A percentile compares a stretch with the other conserved stretches of the same genome.
phyloP scores from a whole-genome alignment of 1,140 invertebrate genomes.

The Vollenhovia emeryi region DNA sequence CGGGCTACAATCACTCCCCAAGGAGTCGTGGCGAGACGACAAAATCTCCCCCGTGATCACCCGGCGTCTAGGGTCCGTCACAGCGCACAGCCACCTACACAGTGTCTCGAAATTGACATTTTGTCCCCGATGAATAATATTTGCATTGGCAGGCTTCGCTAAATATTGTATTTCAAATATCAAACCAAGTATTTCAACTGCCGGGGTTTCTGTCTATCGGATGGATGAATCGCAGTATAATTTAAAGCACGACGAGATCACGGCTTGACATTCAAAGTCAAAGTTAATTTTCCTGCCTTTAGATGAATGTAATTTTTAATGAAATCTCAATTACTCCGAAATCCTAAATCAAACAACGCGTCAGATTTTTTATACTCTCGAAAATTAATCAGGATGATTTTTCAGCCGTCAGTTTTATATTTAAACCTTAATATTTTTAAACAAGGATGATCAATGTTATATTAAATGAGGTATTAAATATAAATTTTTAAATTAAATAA shows the following conservation, averaged over 20 bases:
- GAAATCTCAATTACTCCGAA: neutral
- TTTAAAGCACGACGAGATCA: neutral
- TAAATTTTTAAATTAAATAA: neutral
- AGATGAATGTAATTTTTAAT: neutral
- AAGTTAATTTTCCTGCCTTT: neutral
- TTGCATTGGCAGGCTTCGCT: neutral
- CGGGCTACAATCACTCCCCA: conserved; percentile 20
- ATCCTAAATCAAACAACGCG: neutral
- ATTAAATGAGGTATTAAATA: neutral
- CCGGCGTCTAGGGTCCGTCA: neutral
- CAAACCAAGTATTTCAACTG: neutral
- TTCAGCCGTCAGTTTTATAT: neutral
- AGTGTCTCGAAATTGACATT: conserved; percentile 14
- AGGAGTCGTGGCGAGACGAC: conserved; percentile 36
- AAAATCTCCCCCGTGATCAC: conserved; percentile 27
- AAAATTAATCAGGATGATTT: neutral
- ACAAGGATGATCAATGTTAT: neutral
- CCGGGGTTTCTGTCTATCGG: neutral
- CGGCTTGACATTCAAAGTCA: neutral
- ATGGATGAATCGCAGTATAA: neutral
- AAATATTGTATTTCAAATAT: neutral
- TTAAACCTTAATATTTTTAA: neutral
- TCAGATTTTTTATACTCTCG: neutral
- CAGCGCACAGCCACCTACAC: neutral
- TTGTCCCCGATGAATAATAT: neutral